A percentile compares a stretch with the other conserved stretches of the same genome.
phyloP scores from a whole-genome alignment of 1,140 invertebrate genomes.

The Drosophila teissieri region DNA sequence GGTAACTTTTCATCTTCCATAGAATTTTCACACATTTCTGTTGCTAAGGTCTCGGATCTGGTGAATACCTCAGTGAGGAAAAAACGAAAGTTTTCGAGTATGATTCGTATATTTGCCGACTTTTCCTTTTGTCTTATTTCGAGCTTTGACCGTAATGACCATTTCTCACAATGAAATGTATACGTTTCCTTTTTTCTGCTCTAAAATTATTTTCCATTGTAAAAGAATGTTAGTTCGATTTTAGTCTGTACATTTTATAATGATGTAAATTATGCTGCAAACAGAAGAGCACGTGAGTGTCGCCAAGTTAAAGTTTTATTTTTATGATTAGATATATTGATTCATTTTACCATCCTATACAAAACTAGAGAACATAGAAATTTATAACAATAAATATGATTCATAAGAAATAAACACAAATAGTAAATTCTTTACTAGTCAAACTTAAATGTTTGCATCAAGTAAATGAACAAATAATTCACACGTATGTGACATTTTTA shows the following conservation, averaged over 20 bases:
- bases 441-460: neutral
- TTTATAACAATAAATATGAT: too few relatives aligned
- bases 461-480: neutral
- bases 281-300: conserved; percentile 32
- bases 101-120: conserved; percentile 40
- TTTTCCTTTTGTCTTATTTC: conserved; percentile 10
- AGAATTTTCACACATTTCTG: conserved; percentile 31
- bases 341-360: too few relatives aligned
- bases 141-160: conserved; percentile 17
- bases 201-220: conserved; percentile 3
- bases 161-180: conserved; percentile 3
- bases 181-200: neutral
- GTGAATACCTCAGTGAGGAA: conserved; percentile 42
- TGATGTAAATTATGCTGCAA: conserved; percentile 62
- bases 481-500: too few relatives aligned
- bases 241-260: conserved; percentile 15
- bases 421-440: too few relatives aligned
- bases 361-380: too few relatives aligned
- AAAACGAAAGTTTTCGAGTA: conserved; percentile 59
- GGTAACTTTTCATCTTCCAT: conserved; percentile 38
- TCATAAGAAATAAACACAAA: too few relatives aligned
- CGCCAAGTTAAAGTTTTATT: conserved; percentile 1
- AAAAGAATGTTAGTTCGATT: conserved; percentile 3
- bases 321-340: neutral
- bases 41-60: neutral